Conservation (phyloP, 2,797 vertebrate genomes). For the Cynodonichthys magdalenae region DNA sequence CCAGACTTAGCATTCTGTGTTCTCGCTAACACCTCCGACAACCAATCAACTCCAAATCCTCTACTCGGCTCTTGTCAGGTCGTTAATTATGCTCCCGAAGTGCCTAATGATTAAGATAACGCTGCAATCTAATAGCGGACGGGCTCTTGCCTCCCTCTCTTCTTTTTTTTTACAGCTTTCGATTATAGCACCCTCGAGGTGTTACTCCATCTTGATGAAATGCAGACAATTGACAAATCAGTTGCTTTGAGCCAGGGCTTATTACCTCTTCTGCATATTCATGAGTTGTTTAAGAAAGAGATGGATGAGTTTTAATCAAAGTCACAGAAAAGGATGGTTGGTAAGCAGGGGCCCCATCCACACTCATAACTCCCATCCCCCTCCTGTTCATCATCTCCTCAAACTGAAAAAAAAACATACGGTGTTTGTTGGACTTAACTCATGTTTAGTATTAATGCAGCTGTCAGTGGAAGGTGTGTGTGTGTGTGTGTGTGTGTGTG, state of each 20-base stretch:
- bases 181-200: conserved; percentile 83
- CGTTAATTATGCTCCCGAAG: conserved; percentile 82
- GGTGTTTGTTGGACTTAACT: conserved; percentile 80
- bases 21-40: conserved; percentile 72
- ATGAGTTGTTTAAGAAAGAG: conserved; percentile 79
- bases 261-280: conserved; percentile 86
- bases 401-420: conserved; percentile 77
- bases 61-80: conserved; percentile 74
- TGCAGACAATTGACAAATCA: conserved; percentile 89
- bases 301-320: conserved; percentile 88
- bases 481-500: too few relatives aligned
- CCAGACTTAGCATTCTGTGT: conserved; percentile 76
- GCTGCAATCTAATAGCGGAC: conserved; percentile 77
- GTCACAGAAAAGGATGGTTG: conserved; percentile 77
- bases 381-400: conserved; percentile 33
- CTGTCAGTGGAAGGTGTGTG: conserved; percentile 45
- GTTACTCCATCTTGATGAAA: conserved; percentile 86
- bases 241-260: conserved; percentile 76
- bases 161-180: conserved; percentile 73
- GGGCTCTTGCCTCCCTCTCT: conserved; percentile 74
- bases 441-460: conserved; percentile 76
- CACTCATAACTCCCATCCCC: conserved; percentile 7
- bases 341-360: conserved; percentile 17
- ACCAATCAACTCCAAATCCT: conserved; percentile 73
- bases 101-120: conserved; percentile 84